Evolutionary conservation across 2,888 invertebrate genomes (phyloP), one percentile per base, ranked within the genome.

Genomic region (Agrotis puta): DNA sequence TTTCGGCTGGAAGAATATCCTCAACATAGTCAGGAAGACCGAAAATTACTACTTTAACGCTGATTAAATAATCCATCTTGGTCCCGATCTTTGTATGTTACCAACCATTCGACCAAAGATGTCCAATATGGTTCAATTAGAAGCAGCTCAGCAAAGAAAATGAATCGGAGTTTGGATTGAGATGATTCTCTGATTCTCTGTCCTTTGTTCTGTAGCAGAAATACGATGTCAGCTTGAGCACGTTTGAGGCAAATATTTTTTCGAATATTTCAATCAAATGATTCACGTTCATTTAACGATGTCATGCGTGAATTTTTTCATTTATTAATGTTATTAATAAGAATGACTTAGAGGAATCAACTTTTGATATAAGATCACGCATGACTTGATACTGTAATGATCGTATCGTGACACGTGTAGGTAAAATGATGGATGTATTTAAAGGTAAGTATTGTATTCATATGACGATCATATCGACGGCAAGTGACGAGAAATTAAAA

Each of bases 401-500:
- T 54, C 9, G 18, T 59, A 45, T 59, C 71, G 58, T 53, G 65
- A 50, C 85, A 82, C 72, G 81, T 72, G 76, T 70, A 73, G 64
- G 78, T 53, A 80, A 74, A 64, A 70, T 79, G 74, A 81, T 77
- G 61, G 43, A 13, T n/a, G 14, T 76, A 63, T 51, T 45, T 64
- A 75, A 69, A 61, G 50, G 67, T 70, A 27, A 9, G n/a, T n/a
- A n/a, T n/a, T n/a, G n/a, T n/a, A n/a, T 11, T 9, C 1, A 33
- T 43, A 43, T 18, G 48, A 63, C 14, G 39, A 70, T 75, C 61
- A 73, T 74, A 77, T 79, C 62, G 45, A 68, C 45, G 11, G 33
- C 16, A 57, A n/a, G 64, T 87, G 84, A 86, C 76, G 79, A 81
- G 64, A 76, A 76, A 72, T 70, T 80, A 74, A 82, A 83, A 83